Evolutionary conservation across 2,888 invertebrate genomes (phyloP).

Genomic region (Zygothrica quintamaculata): DNA sequence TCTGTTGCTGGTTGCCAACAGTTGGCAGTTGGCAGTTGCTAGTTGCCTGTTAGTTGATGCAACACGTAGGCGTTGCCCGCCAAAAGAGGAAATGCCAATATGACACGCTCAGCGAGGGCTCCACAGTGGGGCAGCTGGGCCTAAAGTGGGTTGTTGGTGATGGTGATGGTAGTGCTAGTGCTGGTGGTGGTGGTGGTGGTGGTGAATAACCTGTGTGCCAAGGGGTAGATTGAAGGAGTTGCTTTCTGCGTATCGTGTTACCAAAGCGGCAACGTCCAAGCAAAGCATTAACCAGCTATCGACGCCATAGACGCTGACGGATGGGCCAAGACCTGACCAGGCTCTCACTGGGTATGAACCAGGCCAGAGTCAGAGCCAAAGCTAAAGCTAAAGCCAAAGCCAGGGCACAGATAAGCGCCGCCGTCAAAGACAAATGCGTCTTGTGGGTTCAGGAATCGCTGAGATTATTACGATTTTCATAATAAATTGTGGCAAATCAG

Average conservation of each 20-base stretch:
- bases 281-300: constrained; percentile 77
- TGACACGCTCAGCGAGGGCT: constrained; percentile 71
- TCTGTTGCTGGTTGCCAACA: background rate
- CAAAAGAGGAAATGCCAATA: constrained; percentile 76
- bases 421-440: constrained; percentile 81
- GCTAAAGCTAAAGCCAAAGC: constrained; percentile 16
- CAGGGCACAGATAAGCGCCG: constrained; percentile 54
- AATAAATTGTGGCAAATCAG: constrained; percentile 84
- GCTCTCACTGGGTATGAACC: too few species aligned
- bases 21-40: constrained; percentile 3
- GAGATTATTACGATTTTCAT: constrained; percentile 81
- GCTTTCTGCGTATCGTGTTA: constrained; percentile 61
- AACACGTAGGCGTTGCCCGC: constrained; percentile 71
- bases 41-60: constrained; percentile 6
- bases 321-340: constrained; percentile 49
- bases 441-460: constrained; percentile 78
- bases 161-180: too few species aligned
- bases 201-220: background rate
- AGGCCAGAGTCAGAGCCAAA: constrained; percentile 27
- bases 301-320: constrained; percentile 74
- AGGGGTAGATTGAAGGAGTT: background rate
- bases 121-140: constrained; percentile 26
- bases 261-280: constrained; percentile 40
- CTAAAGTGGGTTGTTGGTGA: constrained; percentile 12
- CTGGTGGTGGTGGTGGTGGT: too few species aligned